Conservation (phyloP, 2,797 vertebrate genomes). For the Myoxocephalus aenaeus region DNA sequence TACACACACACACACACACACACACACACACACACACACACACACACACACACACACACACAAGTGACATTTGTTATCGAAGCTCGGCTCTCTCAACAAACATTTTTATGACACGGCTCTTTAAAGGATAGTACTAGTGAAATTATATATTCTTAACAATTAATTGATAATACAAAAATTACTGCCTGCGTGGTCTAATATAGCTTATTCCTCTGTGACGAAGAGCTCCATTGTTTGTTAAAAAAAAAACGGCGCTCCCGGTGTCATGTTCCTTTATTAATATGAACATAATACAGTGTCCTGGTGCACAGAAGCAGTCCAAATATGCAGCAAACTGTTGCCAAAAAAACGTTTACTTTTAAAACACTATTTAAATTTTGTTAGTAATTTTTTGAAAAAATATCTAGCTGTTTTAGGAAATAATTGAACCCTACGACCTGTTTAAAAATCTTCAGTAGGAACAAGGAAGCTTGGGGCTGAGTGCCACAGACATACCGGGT, state of each 20-base stretch:
- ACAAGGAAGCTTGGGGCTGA: neutral
- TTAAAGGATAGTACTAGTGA: neutral
- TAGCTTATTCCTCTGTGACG: neutral
- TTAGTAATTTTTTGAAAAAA: no score
- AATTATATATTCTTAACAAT: neutral
- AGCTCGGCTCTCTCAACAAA: neutral
- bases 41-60: conserved; percentile 33
- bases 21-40: conserved; percentile 19
- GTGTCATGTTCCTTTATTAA: neutral
- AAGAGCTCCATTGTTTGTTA: neutral
- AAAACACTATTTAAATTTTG: no score
- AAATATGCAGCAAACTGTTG: neutral
- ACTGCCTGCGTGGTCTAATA: neutral
- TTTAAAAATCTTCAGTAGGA: neutral
- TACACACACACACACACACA: conserved; percentile 61
- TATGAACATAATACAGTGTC: neutral
- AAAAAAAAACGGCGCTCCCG: neutral
- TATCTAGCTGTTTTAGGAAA: neutral
- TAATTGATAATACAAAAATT: neutral
- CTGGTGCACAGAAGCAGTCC: neutral
- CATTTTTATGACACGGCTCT: neutral
- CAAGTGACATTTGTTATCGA: neutral
- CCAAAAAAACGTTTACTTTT: no score
- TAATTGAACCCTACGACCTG: neutral
- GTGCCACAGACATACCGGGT: neutral